A percentile compares a stretch with the other conserved stretches of the same genome.
These are phyloP conservation scores for Pseudotriccus pelzelni DNA, from an alignment of 2,797 vertebrate species.

Conservation along the genomic window DNA sequence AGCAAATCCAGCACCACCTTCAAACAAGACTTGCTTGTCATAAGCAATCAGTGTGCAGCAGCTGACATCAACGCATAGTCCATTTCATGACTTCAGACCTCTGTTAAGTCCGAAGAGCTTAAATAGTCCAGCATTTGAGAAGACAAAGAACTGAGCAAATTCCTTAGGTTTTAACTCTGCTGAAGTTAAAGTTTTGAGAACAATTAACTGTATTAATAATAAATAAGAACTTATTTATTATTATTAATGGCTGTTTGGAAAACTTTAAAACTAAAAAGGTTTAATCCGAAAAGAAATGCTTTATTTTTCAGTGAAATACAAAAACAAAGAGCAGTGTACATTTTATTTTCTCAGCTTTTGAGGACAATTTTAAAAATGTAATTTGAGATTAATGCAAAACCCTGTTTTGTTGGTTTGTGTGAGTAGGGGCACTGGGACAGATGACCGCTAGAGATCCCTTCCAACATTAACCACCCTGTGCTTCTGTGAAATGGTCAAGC, in stretches of 20 bases:
- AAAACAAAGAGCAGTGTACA: background rate
- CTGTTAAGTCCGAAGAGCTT: background rate
- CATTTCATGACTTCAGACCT: background rate
- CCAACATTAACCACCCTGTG: background rate
- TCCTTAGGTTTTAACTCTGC: background rate
- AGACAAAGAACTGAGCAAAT: background rate
- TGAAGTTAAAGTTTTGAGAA: background rate
- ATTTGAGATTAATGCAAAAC: background rate
- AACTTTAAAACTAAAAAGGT: background rate
- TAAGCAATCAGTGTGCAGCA: accelerated
- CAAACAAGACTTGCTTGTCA: background rate
- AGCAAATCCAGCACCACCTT: background rate
- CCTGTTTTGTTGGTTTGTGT: background rate
- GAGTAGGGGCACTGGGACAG: background rate
- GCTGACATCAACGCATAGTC: background rate
- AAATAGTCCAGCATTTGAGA: background rate
- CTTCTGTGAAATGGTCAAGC: background rate
- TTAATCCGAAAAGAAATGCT: background rate
- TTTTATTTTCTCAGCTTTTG: background rate
- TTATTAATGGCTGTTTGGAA: background rate
- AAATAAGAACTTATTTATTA: background rate
- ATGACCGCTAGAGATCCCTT: background rate
- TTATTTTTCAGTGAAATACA: background rate
- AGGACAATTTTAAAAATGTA: background rate
- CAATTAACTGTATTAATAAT: background rate